A percentile compares a stretch with the other conserved stretches of the same genome.
Conservation (phyloP, 1,140 invertebrate genomes). For the Drosophila sp. region DNA sequence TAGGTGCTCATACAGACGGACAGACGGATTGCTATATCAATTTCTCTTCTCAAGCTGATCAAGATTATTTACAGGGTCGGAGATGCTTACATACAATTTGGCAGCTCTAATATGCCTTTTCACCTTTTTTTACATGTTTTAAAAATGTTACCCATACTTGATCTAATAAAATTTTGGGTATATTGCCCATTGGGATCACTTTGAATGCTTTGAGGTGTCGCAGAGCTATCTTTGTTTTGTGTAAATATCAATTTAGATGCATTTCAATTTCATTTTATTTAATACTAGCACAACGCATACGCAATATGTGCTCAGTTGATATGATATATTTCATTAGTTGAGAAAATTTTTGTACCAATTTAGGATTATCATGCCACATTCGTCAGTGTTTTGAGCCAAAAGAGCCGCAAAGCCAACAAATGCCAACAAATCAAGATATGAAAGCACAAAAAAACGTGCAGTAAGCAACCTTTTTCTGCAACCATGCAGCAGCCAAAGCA, state of each 20-base stretch:
- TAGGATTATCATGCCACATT: constrained; percentile 7
- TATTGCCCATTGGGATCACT: too few species aligned
- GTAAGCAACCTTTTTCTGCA: constrained; percentile 26
- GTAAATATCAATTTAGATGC: not conserved
- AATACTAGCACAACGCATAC: not conserved
- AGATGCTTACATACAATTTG: too few species aligned
- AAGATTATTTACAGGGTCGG: too few species aligned
- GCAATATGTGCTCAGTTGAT: not conserved
- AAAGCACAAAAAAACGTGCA: constrained; percentile 35
- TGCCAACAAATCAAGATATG: constrained; percentile 34
- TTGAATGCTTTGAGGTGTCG: too few species aligned
- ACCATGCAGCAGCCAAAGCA: constrained; percentile 32
- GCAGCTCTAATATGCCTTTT: too few species aligned
- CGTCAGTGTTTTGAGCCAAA: not conserved
- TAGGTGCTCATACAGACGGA: too few species aligned
- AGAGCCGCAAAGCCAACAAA: constrained; percentile 17
- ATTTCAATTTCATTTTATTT: not conserved
- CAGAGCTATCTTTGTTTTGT: too few species aligned
- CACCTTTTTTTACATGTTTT: too few species aligned
- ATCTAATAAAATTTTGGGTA: too few species aligned
- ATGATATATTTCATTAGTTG: constrained; percentile 33
- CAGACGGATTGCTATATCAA: too few species aligned
- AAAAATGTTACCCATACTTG: too few species aligned
- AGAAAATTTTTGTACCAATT: constrained; percentile 16
- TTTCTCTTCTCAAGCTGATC: too few species aligned